phyloP scores from a whole-genome alignment of 2,113 vertebrate genomes.

The Cryptotis parvus region DNA sequence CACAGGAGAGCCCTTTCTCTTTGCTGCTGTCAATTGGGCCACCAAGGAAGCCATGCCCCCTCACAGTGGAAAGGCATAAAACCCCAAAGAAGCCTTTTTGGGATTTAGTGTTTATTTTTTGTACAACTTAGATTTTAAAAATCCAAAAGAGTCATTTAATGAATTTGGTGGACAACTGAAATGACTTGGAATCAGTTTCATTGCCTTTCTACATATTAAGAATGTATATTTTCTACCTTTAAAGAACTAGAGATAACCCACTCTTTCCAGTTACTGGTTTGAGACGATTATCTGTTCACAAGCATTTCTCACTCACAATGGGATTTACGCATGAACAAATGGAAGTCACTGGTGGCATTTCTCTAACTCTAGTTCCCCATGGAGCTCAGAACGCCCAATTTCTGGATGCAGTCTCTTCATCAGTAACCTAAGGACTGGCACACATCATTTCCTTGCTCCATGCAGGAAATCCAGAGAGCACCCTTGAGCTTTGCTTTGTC shows the following conservation, averaged over 20 bases:
- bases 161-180: not conserved
- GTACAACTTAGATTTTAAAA: constrained; percentile 19
- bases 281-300: not conserved
- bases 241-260: not conserved
- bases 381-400: not conserved
- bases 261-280: not conserved
- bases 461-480: not conserved
- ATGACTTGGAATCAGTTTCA: not conserved
- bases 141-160: not conserved
- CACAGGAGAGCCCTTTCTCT: too few relatives aligned
- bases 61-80: not conserved
- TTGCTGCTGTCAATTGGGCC: too few relatives aligned
- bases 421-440: too few relatives aligned
- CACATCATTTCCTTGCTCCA: not conserved
- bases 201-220: not conserved
- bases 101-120: not conserved
- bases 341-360: not conserved
- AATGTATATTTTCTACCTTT: not conserved
- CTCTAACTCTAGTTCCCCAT: not conserved
- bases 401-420: not conserved
- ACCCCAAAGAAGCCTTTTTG: not conserved
- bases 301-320: not conserved
- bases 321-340: not conserved
- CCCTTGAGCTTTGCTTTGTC: not conserved
- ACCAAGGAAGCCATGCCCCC: too few relatives aligned